A percentile compares a stretch with the other conserved stretches of the same genome.
These are phyloP conservation scores for Acleris sparsana DNA, from an alignment of 2,888 invertebrate genomes.

Conservation along the genomic window DNA sequence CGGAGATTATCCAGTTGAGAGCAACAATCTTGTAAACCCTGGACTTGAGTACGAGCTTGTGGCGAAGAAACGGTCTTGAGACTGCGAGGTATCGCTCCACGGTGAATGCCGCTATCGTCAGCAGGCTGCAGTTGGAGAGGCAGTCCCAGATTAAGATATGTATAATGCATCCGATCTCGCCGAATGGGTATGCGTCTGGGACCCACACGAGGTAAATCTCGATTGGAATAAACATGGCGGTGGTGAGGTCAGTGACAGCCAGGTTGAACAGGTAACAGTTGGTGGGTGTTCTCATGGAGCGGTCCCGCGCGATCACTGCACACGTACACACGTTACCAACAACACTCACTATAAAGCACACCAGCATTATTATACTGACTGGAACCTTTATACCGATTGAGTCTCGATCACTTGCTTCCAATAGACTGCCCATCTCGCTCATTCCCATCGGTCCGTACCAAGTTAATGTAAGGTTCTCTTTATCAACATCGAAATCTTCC, in stretches of 20 bases:
- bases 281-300: slow-evolving; percentile 91
- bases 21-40: slow-evolving; percentile 89
- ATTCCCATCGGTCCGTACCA: slow-evolving; percentile 67
- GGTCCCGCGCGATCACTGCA: slow-evolving; percentile 88
- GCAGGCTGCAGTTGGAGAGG: slow-evolving; percentile 91
- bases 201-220: slow-evolving; percentile 91
- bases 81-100: slow-evolving; percentile 94
- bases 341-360: slow-evolving; percentile 87
- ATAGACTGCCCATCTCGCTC: slow-evolving; percentile 57
- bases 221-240: slow-evolving; percentile 89
- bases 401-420: slow-evolving; percentile 66
- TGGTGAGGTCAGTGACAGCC: slow-evolving; percentile 88
- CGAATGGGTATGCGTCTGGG: slow-evolving; percentile 89
- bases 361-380: slow-evolving; percentile 80
- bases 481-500: slow-evolving; percentile 31
- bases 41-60: slow-evolving; percentile 89
- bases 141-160: slow-evolving; percentile 91
- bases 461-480: slow-evolving; percentile 58
- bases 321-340: slow-evolving; percentile 91
- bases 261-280: slow-evolving; percentile 92
- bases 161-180: slow-evolving; percentile 89
- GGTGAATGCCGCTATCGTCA: slow-evolving; percentile 93
- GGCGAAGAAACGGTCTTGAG: slow-evolving; percentile 91
- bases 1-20: slow-evolving; percentile 89
- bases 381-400: slow-evolving; percentile 81